phyloP scores from a whole-genome alignment of 2,888 invertebrate species.

The Mycogona germanica region DNA sequence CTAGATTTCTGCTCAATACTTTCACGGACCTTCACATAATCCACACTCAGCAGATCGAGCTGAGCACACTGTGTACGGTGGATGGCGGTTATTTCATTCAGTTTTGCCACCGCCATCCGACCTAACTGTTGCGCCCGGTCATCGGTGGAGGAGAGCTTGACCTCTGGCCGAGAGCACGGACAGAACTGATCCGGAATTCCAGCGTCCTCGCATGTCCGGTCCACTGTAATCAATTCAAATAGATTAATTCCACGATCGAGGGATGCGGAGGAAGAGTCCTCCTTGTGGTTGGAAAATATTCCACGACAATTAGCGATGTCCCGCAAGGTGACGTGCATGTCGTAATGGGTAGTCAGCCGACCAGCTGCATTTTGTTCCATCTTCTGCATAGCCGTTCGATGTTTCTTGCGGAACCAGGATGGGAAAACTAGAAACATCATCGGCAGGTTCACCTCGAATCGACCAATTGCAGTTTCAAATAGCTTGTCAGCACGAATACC shows the following conservation, averaged over 20 bases:
- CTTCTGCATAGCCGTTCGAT: neutral
- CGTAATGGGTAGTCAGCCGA: too few species aligned
- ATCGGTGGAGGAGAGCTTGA: neutral
- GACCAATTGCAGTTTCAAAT: neutral
- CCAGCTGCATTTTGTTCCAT: neutral
- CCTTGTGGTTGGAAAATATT: too few species aligned
- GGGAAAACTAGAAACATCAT: slow-evolving; percentile 1
- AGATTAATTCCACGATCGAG: too few species aligned
- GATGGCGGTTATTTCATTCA: neutral
- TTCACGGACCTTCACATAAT: too few species aligned
- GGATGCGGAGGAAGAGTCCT: too few species aligned
- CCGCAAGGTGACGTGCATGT: neutral
- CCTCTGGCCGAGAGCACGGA: neutral
- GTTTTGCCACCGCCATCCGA: neutral
- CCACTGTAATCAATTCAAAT: neutral
- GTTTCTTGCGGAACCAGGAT: neutral
- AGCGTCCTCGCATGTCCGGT: neutral
- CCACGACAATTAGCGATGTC: neutral
- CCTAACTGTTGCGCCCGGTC: neutral
- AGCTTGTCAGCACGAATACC: neutral
- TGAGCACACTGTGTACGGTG: neutral
- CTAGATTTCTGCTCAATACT: too few species aligned
- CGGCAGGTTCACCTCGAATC: slow-evolving; percentile 7
- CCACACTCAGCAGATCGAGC: too few species aligned
- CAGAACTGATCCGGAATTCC: neutral